These are phyloP conservation scores for Drosophila paulistorum DNA, from an alignment of 1,140 invertebrate genomes.

Conservation along the genomic window DNA sequence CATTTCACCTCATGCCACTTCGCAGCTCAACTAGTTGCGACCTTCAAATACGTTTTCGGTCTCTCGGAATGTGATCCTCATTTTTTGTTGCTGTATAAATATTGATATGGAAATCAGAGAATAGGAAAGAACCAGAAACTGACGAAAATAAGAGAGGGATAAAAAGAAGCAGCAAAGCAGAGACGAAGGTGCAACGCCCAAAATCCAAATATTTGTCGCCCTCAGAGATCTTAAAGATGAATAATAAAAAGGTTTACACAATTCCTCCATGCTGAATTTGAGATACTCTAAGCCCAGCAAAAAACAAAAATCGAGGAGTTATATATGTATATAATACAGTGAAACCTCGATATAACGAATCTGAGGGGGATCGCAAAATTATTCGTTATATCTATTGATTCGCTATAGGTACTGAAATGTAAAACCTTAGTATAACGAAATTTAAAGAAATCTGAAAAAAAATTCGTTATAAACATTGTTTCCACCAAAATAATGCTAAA, in stretches of 20 bases:
- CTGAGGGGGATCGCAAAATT: no score
- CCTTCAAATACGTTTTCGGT: constrained; percentile 18
- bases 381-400: no score
- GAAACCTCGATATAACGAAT: no score
- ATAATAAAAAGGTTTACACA: not conserved
- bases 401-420: no score
- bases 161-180: not conserved
- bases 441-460: no score
- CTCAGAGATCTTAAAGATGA: constrained; percentile 1
- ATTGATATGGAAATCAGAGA: constrained; percentile 53
- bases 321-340: no score
- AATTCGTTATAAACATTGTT: no score
- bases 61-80: constrained; percentile 7
- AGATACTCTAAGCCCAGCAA: not conserved
- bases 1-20: constrained; percentile 14
- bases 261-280: not conserved
- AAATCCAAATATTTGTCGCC: constrained; percentile 6
- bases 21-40: constrained; percentile 1
- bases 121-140: constrained; percentile 13
- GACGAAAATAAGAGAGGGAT: not conserved
- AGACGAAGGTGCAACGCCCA: constrained; percentile 6
- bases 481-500: no score
- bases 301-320: not conserved
- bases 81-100: constrained; percentile 41
- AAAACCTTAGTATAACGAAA: no score